A percentile compares a stretch with the other conserved stretches of the same genome.
These are phyloP conservation scores for Dendrolimus houi DNA, from an alignment of 2,888 invertebrate species.

Conservation along the genomic window DNA sequence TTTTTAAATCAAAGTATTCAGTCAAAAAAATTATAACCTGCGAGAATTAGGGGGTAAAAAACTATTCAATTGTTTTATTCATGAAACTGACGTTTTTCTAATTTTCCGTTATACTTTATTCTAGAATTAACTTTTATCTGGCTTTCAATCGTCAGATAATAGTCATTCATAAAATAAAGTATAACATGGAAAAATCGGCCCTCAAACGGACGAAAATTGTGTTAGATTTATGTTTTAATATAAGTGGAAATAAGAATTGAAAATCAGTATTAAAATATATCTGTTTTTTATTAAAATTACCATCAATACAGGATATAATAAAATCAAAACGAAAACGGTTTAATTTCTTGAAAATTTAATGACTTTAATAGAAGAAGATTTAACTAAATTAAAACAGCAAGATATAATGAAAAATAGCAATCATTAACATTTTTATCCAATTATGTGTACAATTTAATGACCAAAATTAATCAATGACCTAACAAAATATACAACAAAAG, in stretches of 20 bases:
- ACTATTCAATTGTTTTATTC: too few relatives aligned
- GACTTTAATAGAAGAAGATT: conserved; percentile 76
- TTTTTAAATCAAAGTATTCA: too few relatives aligned
- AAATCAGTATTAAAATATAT: neutral
- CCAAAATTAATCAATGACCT: conserved; percentile 76
- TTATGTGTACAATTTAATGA: conserved; percentile 65
- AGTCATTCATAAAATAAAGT: too few relatives aligned
- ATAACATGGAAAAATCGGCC: too few relatives aligned
- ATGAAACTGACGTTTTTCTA: too few relatives aligned
- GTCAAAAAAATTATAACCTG: too few relatives aligned
- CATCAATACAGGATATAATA: neutral
- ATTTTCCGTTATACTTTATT: too few relatives aligned
- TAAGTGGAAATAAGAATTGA: neutral
- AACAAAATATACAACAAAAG: conserved; percentile 78
- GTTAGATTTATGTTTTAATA: too few relatives aligned
- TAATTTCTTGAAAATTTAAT: conserved; percentile 75
- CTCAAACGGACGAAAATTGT: too few relatives aligned
- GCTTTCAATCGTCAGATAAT: too few relatives aligned
- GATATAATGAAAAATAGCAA: conserved; percentile 70
- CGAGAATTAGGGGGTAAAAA: too few relatives aligned
- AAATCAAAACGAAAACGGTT: conserved; percentile 33
- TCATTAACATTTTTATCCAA: conserved; percentile 66
- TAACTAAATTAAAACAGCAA: conserved; percentile 77
- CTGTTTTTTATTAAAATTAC: conserved; percentile 2
- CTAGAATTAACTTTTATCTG: too few relatives aligned